A percentile compares a stretch with the other conserved stretches of the same genome.
Conservation (phyloP, 2,797 vertebrate genomes). For the Calcarius lapponicus region DNA sequence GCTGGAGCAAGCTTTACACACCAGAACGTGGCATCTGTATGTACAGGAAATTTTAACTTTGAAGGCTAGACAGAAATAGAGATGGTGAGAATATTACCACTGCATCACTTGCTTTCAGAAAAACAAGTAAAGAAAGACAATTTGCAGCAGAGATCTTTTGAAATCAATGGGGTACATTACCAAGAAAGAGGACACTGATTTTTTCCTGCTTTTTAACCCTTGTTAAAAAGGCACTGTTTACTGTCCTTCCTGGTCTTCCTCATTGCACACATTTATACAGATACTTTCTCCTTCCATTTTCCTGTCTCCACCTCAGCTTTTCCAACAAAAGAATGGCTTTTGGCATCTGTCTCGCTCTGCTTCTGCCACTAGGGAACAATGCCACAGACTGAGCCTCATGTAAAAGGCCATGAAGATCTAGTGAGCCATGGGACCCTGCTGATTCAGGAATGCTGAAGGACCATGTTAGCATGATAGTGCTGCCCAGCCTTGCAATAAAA, state of each 20-base stretch:
- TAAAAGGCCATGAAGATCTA: neutral
- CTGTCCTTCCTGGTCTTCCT: neutral
- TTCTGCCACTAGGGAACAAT: neutral
- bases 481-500: neutral
- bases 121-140: neutral
- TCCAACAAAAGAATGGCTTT: neutral
- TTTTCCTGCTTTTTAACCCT: neutral
- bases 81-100: rapidly evolving
- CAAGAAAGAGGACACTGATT: neutral
- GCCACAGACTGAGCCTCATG: neutral
- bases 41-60: neutral
- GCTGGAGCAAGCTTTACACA: neutral
- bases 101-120: neutral
- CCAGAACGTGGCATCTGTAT: rapidly evolving
- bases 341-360: neutral
- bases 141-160: neutral
- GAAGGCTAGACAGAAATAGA: neutral
- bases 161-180: neutral
- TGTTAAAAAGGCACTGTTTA: neutral
- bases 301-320: neutral
- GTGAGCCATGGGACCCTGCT: neutral
- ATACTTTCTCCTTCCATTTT: neutral
- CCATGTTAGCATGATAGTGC: neutral
- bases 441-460: neutral
- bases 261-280: neutral